Base-by-base conservation (phyloP, 2,797 vertebrate genomes). In the Semaprochilodus insignis region DNA sequence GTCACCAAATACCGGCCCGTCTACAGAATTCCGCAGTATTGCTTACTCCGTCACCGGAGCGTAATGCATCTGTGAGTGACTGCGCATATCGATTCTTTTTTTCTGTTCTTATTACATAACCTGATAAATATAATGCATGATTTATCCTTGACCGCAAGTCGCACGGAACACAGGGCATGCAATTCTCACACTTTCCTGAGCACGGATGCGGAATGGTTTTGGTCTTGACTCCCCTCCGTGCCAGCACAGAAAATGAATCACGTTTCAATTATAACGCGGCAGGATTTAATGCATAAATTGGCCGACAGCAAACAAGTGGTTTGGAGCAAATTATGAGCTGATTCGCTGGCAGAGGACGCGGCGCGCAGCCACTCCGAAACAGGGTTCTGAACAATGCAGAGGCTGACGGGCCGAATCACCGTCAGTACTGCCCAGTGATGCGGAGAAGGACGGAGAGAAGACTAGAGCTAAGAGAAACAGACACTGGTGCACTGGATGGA, bases 281-380 rank as follows among this genome's bases (percentile, higher is more conserved):
- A 81, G 59, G 73, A 66, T 74, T 44, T 59, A 76, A 76, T 76
- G 62, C 51, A 76, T 67, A 76, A 57, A 76, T 76, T 76, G 52
- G 10, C 74, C 27, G 16, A 74, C 23, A 60, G 36, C 69, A 66
- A 66, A 60, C 66, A 81, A 52, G 60, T 51, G 31, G 70, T 48
- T 8, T 34, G 4, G 71, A 63, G 70, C 59, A 51, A 69, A 48
- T 73, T 10, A 73, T 31, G 55, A 52, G 54, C 52, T 21, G 25
- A 74, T 57, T 74, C 19, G 5, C 21, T 59, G 31, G 40, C 3
- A 59, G 55, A 60, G n/a, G 21, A 60, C 6, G 1, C 55, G 57
- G 2, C 15, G 27, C 40, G 31, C 59, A 31, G 19, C n/a, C n/a
- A 8, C n/a, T 36, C 31, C 2, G 23, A 16, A 4, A 51, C 44